phyloP scores from a whole-genome alignment of 2,113 vertebrate genomes.

The Murina feae region DNA sequence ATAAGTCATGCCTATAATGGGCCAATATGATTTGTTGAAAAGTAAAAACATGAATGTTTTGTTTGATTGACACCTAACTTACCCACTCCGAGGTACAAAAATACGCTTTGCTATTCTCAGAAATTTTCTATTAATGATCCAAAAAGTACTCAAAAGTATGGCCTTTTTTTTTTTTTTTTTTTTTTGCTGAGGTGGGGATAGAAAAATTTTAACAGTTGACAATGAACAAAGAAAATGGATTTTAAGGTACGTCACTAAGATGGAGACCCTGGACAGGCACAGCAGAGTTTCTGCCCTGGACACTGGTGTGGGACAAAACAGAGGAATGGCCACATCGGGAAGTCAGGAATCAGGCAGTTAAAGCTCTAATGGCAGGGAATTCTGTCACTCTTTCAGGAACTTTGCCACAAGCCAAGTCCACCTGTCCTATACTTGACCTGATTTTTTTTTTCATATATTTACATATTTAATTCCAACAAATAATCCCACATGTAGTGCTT shows the following conservation, averaged over 20 bases:
- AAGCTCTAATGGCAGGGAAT: neutral
- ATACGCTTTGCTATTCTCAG: neutral
- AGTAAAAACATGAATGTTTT: neutral
- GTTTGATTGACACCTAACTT: neutral
- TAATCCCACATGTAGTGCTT: neutral
- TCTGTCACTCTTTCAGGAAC: neutral
- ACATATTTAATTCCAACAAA: neutral
- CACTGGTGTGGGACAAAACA: fast-evolving
- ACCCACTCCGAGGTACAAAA: neutral
- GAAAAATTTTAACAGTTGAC: neutral
- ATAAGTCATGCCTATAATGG: neutral
- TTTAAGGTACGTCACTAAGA: neutral
- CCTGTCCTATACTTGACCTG: neutral
- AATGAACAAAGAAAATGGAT: neutral
- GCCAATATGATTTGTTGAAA: neutral
- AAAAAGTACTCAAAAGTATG: neutral
- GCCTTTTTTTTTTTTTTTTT: neutral
- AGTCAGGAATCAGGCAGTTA: neutral
- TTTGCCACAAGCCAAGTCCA: neutral
- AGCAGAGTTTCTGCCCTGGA: neutral
- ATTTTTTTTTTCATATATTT: neutral
- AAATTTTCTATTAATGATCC: neutral
- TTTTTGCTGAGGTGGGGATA: neutral
- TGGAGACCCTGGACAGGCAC: fast-evolving
- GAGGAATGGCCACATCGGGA: fast-evolving